Evolutionary conservation across 2,888 invertebrate species (phyloP).

Genomic region (Lycocerus yunnanus): DNA sequence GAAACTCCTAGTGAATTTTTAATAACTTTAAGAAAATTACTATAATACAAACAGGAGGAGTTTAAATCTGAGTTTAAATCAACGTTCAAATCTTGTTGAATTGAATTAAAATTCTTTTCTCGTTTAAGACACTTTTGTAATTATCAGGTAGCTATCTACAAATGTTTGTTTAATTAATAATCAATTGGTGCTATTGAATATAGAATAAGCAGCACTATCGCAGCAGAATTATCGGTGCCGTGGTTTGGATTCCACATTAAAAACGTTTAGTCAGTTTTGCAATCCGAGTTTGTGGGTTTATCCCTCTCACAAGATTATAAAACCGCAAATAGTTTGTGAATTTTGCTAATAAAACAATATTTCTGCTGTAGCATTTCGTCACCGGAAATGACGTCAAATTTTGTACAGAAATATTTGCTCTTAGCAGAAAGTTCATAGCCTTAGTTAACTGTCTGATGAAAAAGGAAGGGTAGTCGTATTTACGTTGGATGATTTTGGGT

Average conservation of each 20-base stretch:
- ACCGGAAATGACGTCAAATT: not conserved
- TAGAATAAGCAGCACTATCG: no score
- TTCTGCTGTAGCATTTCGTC: no score
- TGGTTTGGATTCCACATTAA: no score
- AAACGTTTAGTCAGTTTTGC: no score
- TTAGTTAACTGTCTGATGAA: not conserved
- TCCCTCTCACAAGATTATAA: no score
- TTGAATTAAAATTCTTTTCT: not conserved
- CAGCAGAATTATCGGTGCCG: no score
- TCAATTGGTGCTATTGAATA: no score
- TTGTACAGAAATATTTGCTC: not conserved
- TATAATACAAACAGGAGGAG: not conserved
- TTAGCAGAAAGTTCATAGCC: not conserved
- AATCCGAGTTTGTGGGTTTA: no score
- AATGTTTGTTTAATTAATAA: not conserved
- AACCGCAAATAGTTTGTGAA: no score
- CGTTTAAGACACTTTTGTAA: not conserved
- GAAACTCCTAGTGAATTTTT: not conserved
- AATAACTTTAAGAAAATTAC: not conserved
- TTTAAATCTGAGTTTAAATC: not conserved
- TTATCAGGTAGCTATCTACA: not conserved
- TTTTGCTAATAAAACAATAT: no score
- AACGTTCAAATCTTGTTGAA: not conserved
- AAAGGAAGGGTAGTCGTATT: not conserved
- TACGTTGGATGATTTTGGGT: not conserved